Base-by-base conservation (phyloP, 2,113 vertebrate species). In the Pao palembangensis region DNA sequence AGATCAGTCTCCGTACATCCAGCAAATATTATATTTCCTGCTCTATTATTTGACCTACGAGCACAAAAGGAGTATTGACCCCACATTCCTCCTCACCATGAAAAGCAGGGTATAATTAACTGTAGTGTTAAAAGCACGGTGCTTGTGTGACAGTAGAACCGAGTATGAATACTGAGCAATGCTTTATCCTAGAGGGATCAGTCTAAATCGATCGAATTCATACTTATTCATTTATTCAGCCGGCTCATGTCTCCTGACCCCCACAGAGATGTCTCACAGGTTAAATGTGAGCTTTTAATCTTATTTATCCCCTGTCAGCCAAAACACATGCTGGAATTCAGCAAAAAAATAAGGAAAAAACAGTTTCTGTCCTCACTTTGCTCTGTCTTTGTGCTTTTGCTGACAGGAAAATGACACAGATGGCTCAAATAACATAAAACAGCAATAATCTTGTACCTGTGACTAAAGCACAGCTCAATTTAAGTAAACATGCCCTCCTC, bases 51-150 rank as follows among this genome's bases (percentile, higher is more conserved):
- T 83, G 85, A 84, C 80, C 82, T 51, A 43, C 3, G 20, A 55
- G 66, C 78, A 85, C 67, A 87, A 78, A 85, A 72, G 70, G 2
- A 77, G 70, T 80, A 81, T 55, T 85, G 85, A 85, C 83, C 80
- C 64, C 66, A 70, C 57, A 75, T 80, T 69, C 75, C 61, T 58
- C 71, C 71, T 69, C 63, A 61, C 61, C 51, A 51, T 72, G 58
- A 75, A 64, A 61, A 81, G 67, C 65, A 52, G 75, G 66, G 58
- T 79, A 80, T 85, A 88, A 87, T 88, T 85, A 88, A 83, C 83
- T 87, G 84, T 70, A 79, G 71, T 63, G 64, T 84, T 79, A 83
- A 80, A 81, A 64, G 59, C 57, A 58, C 6, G 23, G 66, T 53
- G 67, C 80, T 80, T 69, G 53, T 49, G 70, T 80, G 73, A 83